Percentiles rank a stretch among this genome's conserved stretches.
phyloP scores from a whole-genome alignment of 2,113 vertebrate species.

The Oceanodroma tethys region DNA sequence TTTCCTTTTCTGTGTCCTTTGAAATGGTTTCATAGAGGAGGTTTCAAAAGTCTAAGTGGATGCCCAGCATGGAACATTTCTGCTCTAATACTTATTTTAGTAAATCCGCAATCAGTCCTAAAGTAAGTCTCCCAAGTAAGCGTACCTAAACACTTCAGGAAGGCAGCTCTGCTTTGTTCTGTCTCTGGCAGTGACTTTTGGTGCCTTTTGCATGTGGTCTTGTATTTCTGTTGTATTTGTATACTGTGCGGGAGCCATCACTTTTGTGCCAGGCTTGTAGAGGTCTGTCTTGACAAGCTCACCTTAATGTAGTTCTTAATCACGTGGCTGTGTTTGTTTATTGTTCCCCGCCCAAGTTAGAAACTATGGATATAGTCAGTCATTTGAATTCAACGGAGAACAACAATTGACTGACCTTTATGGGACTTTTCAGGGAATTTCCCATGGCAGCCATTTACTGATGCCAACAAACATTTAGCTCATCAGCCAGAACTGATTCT shows the following conservation, averaged over 20 bases:
- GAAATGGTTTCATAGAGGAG: background rate
- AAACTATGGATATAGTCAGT: background rate
- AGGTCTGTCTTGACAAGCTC: background rate
- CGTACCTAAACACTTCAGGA: background rate
- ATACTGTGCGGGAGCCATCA: background rate
- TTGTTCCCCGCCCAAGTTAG: background rate
- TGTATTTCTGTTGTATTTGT: background rate
- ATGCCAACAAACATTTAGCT: background rate
- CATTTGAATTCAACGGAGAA: background rate
- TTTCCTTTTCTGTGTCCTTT: background rate
- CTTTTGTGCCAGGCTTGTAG: background rate
- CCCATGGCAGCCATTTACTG: background rate
- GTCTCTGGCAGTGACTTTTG: background rate
- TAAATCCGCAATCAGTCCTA: background rate
- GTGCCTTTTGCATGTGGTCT: background rate
- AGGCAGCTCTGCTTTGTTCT: background rate
- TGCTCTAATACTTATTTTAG: background rate
- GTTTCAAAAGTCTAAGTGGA: background rate
- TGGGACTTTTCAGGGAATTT: slow-evolving; percentile 1
- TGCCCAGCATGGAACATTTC: background rate
- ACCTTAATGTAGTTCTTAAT: background rate
- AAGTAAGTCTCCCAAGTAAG: background rate
- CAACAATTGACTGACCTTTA: background rate
- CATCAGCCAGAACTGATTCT: background rate
- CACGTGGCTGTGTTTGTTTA: background rate